These are phyloP conservation scores for Sternarchorhynchus goeldii DNA, from an alignment of 2,797 vertebrate species.

Conservation along the genomic window DNA sequence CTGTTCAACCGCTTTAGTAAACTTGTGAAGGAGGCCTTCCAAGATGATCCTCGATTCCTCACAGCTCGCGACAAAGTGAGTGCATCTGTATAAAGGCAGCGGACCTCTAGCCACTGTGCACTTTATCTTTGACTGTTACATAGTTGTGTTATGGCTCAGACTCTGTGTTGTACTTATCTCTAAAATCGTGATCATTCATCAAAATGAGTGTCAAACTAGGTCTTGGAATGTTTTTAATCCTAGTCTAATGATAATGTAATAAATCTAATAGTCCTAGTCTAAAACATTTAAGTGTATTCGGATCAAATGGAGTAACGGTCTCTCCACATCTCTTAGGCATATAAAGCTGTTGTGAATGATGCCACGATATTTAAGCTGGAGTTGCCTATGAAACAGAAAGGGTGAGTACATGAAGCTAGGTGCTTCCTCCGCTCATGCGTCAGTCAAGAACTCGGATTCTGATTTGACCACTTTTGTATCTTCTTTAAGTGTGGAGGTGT, in stretches of 20 bases:
- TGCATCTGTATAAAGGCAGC: constrained; percentile 6
- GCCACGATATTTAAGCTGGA: constrained; percentile 99
- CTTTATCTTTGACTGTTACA: not conserved
- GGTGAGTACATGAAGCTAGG: constrained; percentile 76
- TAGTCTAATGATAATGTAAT: not conserved
- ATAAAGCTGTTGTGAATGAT: constrained; percentile 98
- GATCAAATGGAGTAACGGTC: not conserved
- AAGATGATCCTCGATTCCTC: constrained; percentile 97
- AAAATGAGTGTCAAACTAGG: not conserved
- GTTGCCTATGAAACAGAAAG: constrained; percentile 97
- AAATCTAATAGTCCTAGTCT: not conserved
- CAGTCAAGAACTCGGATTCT: too few relatives aligned
- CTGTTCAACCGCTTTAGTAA: constrained; percentile 99
- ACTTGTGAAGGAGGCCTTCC: constrained; percentile 98
- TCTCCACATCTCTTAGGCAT: constrained; percentile 77
- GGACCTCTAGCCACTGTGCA: not conserved
- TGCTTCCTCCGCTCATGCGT: not conserved
- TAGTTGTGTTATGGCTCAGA: not conserved
- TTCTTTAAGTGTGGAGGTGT: too few relatives aligned
- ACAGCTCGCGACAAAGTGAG: constrained; percentile 97
- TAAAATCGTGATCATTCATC: not conserved
- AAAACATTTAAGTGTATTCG: not conserved
- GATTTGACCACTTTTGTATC: too few relatives aligned
- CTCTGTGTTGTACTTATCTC: not conserved
- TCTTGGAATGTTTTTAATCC: too few relatives aligned